phyloP scores from a whole-genome alignment of 2,888 invertebrate species.

The Rugalucina vietnamica region DNA sequence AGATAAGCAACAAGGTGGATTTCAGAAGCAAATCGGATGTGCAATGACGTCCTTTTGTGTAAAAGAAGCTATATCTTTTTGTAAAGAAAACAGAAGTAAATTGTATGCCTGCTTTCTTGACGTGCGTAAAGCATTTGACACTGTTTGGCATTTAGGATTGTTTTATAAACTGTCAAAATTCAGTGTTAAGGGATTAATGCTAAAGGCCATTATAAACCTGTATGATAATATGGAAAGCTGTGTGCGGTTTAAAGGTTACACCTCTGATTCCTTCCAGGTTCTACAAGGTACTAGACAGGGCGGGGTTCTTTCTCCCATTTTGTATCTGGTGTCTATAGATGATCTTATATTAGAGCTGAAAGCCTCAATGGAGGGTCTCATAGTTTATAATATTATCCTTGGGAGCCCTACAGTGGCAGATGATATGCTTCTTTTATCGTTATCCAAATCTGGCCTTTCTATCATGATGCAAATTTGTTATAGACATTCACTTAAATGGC shows the following conservation, averaged over 20 bases:
- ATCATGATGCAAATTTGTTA: slow-evolving; percentile 18
- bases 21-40: slow-evolving; percentile 14
- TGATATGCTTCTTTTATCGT: slow-evolving; percentile 26
- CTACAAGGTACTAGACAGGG: neutral
- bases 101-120: slow-evolving; percentile 30
- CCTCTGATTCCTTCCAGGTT: neutral
- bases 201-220: neutral
- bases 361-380: neutral
- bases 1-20: slow-evolving; percentile 6
- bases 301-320: neutral
- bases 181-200: neutral
- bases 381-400: neutral
- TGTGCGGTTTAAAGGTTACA: neutral
- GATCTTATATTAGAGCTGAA: neutral
- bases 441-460: slow-evolving; percentile 2
- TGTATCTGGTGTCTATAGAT: neutral
- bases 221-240: neutral
- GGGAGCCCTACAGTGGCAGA: slow-evolving; percentile 25
- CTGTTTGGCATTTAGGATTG: slow-evolving; percentile 38
- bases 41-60: slow-evolving; percentile 19
- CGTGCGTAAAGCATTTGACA: slow-evolving; percentile 27
- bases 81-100: slow-evolving; percentile 19
- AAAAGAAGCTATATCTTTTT: neutral
- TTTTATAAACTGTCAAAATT: slow-evolving; percentile 13
- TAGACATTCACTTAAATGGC: slow-evolving; percentile 25